Base-by-base conservation (phyloP, 2,113 vertebrate species). In the Nibea coibor region DNA sequence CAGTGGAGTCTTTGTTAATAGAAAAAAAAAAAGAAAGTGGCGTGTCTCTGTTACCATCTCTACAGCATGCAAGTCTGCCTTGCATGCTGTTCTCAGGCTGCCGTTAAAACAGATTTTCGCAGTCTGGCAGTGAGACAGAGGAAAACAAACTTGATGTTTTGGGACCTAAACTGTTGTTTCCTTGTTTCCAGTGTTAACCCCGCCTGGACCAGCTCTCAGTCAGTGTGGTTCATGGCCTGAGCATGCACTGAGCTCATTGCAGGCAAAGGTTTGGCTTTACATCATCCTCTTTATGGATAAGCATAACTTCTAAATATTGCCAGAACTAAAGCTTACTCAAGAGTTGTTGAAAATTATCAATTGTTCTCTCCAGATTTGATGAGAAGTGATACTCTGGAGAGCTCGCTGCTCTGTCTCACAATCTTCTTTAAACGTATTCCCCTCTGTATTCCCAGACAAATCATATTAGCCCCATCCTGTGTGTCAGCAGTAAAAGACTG, bases 1-100 rank as follows among this genome's bases (percentile, higher is more conserved):
- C 92, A 95, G 87, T 87, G 68, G 87, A 72, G 71, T 85, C 89
- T 92, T 94, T 94, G 93, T 94, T 92, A 84, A 56, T 4, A 0
- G 22, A 47, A 64, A n/a, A 74, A 80, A 35, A 35, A 35, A 70
- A 70, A 74, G 71, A 42, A 59, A 84, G 64, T 31, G 61, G 81
- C 10, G 12, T 62, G 50, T 67, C 72, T 80, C 76, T 80, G 89
- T 88, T 88, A 84, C 56, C 73, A 88, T 87, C 86, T 85, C 78
- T 80, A 48, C 75, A 77, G 83, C 76, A 56, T 70, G 78, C 71
- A 75, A 45, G 59, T 69, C 64, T 20, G 70, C 69, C 64, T 90
- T 87, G 24, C 24, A 26, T 81, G 79, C 24, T 26, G 61, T 83
- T 84, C 83, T 90, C 72, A 84, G 70, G 62, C 80, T 81, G 74